Conservation (phyloP, 2,113 vertebrate genomes). For the Hucho hucho region DNA sequence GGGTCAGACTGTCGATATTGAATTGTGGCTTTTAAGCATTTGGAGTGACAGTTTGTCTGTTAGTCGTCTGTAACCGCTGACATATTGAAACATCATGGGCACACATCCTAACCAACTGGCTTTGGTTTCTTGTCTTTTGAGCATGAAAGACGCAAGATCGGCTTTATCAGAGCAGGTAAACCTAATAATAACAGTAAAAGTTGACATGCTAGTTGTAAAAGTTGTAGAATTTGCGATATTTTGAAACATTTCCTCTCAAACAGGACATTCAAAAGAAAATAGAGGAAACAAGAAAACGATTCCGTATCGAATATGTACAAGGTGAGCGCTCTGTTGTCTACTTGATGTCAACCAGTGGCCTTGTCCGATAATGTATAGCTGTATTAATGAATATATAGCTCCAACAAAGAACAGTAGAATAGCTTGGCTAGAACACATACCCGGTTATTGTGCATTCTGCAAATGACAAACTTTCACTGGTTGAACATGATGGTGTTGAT, state of each 20-base stretch:
- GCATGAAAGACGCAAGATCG: neutral
- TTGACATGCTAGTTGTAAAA: neutral
- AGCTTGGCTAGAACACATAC: too few relatives aligned
- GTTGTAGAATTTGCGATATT: neutral
- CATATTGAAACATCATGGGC: neutral
- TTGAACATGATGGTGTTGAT: neutral
- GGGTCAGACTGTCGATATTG: too few relatives aligned
- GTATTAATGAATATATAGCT: too few relatives aligned
- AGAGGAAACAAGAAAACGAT: slow-evolving; percentile 76
- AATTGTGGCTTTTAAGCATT: too few relatives aligned
- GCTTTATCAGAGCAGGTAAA: neutral
- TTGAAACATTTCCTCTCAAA: slow-evolving; percentile 27
- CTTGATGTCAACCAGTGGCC: neutral
- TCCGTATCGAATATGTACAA: slow-evolving; percentile 75
- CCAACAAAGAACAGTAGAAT: too few relatives aligned
- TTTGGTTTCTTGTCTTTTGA: neutral
- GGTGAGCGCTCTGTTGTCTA: slow-evolving; percentile 58
- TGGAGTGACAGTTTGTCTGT: too few relatives aligned
- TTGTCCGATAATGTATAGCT: too few relatives aligned
- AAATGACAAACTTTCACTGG: neutral
- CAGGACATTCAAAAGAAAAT: slow-evolving; percentile 74
- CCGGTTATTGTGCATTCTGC: neutral
- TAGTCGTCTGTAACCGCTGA: too few relatives aligned
- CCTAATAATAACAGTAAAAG: too few relatives aligned
- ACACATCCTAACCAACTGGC: neutral